Base-by-base conservation (phyloP, 2,888 invertebrate species). In the Leucania comma region DNA sequence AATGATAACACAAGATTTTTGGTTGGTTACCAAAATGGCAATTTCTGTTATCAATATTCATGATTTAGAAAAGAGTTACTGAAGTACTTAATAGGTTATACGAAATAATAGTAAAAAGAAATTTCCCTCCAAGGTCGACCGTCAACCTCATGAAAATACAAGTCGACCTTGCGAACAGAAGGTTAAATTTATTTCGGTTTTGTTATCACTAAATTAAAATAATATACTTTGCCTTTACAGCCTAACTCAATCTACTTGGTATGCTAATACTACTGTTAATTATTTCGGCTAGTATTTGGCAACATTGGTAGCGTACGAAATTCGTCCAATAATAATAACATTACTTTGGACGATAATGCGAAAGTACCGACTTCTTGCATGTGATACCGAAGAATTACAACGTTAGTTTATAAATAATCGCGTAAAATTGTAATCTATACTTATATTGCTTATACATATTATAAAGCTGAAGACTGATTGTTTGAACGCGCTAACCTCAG, bases 241-340 rank as follows among this genome's bases (percentile, higher is more conserved):
- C 50, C 48, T 64, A 67, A 57, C 38, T 46, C n/a, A 38, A 68
- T 59, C 57, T 58, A 63, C 26, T 80, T 61, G 60, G 14, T 59
- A 76, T 67, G 73, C 69, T 66, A 70, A 74, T 71, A 63, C 24
- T 38, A 48, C n/a, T 50, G 26, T 72, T 32, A 69, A 70, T 65
- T 73, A 6, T 74, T 70, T 66, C 29, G 50, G 29, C 42, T 46
- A 58, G 46, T 62, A 65, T 81, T 77, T 68, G 66, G 63, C 66
- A 75, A 78, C 62, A 58, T 50, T 84, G 66, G 72, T 72, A 59
- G 48, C 56, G 48, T 69, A 50, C 58, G 53, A 78, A 81, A 70
- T 81, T 69, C 54, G 80, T 86, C 80, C 83, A 86, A 89, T 90
- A 89, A 90, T 90, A 89, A 84, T 89, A 90, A 91, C 89, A 86